Evolutionary conservation across 2,888 invertebrate genomes (phyloP).

Genomic region (Stictocephala bisonia): DNA sequence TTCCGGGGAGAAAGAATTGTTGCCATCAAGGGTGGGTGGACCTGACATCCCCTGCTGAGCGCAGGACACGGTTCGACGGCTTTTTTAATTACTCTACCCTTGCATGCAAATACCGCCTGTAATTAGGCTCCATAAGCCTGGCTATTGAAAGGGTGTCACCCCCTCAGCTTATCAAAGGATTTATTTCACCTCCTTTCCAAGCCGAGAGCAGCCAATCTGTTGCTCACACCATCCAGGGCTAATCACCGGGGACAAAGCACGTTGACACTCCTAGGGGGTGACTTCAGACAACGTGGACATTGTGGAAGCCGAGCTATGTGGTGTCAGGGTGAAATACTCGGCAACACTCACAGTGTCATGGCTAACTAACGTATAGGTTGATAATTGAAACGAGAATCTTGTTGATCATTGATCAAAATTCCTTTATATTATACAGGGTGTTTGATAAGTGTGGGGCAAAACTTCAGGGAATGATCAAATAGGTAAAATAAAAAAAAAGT

Average conservation of each 20-base stretch:
- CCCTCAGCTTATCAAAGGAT: slow-evolving; percentile 34
- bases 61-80: slow-evolving; percentile 31
- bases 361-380: too few relatives aligned
- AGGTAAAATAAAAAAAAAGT: too few relatives aligned
- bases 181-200: slow-evolving; percentile 45
- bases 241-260: slow-evolving; percentile 5
- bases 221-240: slow-evolving; percentile 8
- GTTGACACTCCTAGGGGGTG: too few relatives aligned
- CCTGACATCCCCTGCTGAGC: background rate
- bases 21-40: background rate
- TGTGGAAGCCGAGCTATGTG: too few relatives aligned
- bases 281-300: too few relatives aligned
- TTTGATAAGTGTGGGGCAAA: too few relatives aligned
- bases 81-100: slow-evolving; percentile 47
- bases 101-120: slow-evolving; percentile 39
- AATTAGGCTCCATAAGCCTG: slow-evolving; percentile 42
- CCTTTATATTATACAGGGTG: too few relatives aligned
- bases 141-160: slow-evolving; percentile 47
- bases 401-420: too few relatives aligned
- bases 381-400: too few relatives aligned
- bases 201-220: slow-evolving; percentile 45
- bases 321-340: too few relatives aligned
- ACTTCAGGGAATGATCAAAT: too few relatives aligned
- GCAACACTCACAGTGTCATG: too few relatives aligned
- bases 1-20: slow-evolving; percentile 31